Percentiles rank a stretch among this genome's conserved stretches.
phyloP scores from a whole-genome alignment of 1,140 invertebrate genomes.

The Bathynomus jamesi region DNA sequence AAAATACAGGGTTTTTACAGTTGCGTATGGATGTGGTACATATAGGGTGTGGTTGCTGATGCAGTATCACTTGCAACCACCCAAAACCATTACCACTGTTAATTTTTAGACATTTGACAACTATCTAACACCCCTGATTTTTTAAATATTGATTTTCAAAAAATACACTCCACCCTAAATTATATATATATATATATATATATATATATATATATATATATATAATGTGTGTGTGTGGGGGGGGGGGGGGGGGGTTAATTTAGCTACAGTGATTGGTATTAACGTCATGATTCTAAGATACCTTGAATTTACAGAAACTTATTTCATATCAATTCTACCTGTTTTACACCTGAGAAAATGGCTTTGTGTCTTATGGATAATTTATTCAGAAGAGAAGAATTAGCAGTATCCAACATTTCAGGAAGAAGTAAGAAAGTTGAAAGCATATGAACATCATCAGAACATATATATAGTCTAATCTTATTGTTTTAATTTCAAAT shows the following conservation, averaged over 20 bases:
- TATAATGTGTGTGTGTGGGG: too few relatives aligned
- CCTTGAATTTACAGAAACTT: slow-evolving; percentile 45
- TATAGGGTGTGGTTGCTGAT: too few relatives aligned
- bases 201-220: too few relatives aligned
- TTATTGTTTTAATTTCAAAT: neutral
- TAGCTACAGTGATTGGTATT: neutral
- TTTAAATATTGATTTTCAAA: too few relatives aligned
- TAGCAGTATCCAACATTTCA: slow-evolving; percentile 50
- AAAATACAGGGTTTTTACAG: too few relatives aligned
- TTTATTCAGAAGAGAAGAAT: slow-evolving; percentile 49
- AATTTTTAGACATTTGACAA: too few relatives aligned
- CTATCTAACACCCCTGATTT: too few relatives aligned
- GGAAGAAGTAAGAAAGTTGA: slow-evolving; percentile 49
- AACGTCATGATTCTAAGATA: neutral
- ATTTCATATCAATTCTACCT: slow-evolving; percentile 50
- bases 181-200: neutral
- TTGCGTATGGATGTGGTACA: too few relatives aligned
- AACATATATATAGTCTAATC: neutral
- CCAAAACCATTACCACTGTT: too few relatives aligned
- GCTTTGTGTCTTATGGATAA: slow-evolving; percentile 50
- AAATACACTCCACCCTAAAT: too few relatives aligned
- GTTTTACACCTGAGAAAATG: slow-evolving; percentile 52
- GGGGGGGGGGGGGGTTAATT: neutral
- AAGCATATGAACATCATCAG: neutral
- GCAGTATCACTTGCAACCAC: too few relatives aligned